Evolutionary conservation across 2,888 invertebrate genomes (phyloP), one percentile per base, ranked within the genome.

Genomic region (Napeogenes inachia): DNA sequence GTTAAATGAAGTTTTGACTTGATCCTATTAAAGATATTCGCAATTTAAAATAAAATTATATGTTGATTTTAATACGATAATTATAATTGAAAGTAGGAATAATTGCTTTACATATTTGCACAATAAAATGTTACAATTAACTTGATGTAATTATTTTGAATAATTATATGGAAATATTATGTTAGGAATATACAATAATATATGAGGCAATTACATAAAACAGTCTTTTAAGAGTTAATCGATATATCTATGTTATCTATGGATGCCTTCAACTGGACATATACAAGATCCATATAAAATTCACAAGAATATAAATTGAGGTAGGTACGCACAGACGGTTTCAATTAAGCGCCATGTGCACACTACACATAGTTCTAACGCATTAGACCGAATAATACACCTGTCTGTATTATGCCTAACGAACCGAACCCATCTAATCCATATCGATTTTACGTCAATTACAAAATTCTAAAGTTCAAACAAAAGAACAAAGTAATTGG

Each of bases 301-400:
- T 54, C 30, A 59, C 63, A 56, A 61, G 67, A 66, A 67, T 68
- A 65, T 72, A 70, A 70, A 69, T 67, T 69, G 65, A 59, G 60
- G 55, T 65, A 64, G 58, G 63, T 67, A 65, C 66, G 66, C 62
- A 62, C 62, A 70, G 72, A 73, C 73, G 71, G 73, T 74, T 72
- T 54, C 56, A 60, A 61, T 64, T 66, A 60, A 58, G 45, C 32
- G 53, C 57, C 74, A 73, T 73, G 73, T 74, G 74, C 71, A 63
- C 68, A 61, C 68, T 73, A 71, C 72, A 71, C 71, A 72, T 72
- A 71, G 66, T 66, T 69, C 71, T 73, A 74, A 71, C 66, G 70
- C 68, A 65, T 72, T 73, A 72, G 73, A 73, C 58, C 59, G 65
- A 61, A 56, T 59, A 55, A 47, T 38, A 59, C 54, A 59, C 61